These are phyloP conservation scores for Typhlichthys subterraneus DNA, from an alignment of 2,797 vertebrate genomes.

Conservation along the genomic window DNA sequence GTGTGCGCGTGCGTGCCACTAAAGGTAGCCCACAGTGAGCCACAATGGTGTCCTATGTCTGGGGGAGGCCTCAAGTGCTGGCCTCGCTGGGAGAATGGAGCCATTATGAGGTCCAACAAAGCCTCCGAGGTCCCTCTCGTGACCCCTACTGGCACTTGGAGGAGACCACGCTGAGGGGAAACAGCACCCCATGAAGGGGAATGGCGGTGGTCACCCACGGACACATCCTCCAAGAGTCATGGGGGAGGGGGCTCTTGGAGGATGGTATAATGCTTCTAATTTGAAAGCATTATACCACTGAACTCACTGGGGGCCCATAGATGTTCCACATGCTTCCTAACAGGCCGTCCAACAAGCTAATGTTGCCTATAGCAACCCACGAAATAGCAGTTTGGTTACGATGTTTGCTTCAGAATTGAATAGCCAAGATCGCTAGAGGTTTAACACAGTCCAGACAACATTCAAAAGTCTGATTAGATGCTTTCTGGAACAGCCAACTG, in stretches of 20 bases:
- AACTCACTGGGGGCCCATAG: constrained; percentile 20
- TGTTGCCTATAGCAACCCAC: constrained; percentile 46
- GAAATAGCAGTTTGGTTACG: constrained; percentile 25
- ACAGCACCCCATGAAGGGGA: constrained; percentile 36
- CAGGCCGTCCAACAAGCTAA: constrained; percentile 23
- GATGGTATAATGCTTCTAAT: constrained; percentile 41
- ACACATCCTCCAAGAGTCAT: constrained; percentile 30
- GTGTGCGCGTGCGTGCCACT: neutral
- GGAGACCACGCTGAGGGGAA: constrained; percentile 54
- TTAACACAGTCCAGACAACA: neutral
- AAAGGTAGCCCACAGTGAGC: constrained; percentile 34
- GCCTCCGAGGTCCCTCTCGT: constrained; percentile 70
- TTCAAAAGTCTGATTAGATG: neutral
- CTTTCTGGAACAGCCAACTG: neutral
- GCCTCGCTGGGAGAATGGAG: constrained; percentile 70
- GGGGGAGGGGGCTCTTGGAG: constrained; percentile 38
- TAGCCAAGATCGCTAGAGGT: neutral
- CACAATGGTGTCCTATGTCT: constrained; percentile 71
- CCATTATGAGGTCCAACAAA: constrained; percentile 78
- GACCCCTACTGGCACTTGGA: constrained; percentile 72
- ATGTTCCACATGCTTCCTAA: constrained; percentile 12
- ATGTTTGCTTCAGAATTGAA: neutral
- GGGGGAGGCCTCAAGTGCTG: constrained; percentile 47
- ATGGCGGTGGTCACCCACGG: constrained; percentile 47
- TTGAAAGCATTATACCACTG: constrained; percentile 22